Evolutionary conservation across 2,113 vertebrate species (phyloP).

Genomic region (Haemorhous mexicanus): DNA sequence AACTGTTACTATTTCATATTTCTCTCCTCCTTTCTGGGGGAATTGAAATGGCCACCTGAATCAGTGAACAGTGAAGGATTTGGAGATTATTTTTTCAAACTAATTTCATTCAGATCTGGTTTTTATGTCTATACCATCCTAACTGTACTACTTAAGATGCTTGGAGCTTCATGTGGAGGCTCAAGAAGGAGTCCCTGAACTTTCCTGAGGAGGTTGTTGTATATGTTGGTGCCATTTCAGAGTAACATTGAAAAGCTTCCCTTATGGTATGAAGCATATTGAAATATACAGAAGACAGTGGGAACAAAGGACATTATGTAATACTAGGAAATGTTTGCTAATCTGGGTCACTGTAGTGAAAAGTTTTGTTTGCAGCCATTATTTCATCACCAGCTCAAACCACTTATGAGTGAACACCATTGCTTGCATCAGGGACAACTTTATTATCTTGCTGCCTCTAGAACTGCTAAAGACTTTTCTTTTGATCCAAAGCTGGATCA

Average conservation of each 20-base stretch:
- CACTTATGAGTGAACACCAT: neutral
- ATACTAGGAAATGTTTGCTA: neutral
- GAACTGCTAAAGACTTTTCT: neutral
- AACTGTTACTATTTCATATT: neutral
- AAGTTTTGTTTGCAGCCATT: neutral
- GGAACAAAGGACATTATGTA: neutral
- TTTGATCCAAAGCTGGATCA: neutral
- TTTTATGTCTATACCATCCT: neutral
- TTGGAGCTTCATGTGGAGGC: neutral
- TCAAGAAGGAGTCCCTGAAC: neutral
- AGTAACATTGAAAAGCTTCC: neutral
- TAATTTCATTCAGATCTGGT: neutral
- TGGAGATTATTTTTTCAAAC: neutral
- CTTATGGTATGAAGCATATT: neutral
- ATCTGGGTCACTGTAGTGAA: neutral
- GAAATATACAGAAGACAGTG: neutral
- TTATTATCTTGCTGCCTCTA: neutral
- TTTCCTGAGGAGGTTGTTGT: neutral
- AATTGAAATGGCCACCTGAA: neutral
- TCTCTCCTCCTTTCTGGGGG: neutral
- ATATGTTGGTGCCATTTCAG: rapidly evolving
- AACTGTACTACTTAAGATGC: neutral
- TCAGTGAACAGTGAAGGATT: neutral
- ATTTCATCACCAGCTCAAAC: neutral
- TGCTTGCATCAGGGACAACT: neutral